Base-by-base conservation (phyloP, 1,140 invertebrate species). In the Drosophila teissieri region DNA sequence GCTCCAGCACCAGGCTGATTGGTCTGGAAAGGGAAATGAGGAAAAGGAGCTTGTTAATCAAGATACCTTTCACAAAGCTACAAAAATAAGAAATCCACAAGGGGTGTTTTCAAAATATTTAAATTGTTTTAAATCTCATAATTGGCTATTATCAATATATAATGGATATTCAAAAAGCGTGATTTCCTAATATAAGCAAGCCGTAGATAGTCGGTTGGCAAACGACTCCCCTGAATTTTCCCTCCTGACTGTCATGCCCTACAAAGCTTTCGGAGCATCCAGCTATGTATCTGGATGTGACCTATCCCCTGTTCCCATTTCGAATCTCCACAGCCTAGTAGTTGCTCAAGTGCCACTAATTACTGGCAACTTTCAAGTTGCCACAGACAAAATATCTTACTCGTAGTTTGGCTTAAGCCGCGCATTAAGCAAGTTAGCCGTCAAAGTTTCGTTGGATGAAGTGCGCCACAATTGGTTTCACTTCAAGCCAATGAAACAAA, bases 1-100 rank as follows among this genome's bases (percentile, higher is more conserved):
- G 96, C 72, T 96, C 95, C 10, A 96, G 82, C n/a, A 96, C 91
- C 52, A 96, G 93, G 19, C 94, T 94, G 60, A 91, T 76, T 52
- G 90, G 90, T 58, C 90, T 91, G 73, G 34, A 68, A 86, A 53
- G n/a, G 36, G 55, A 48, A 8, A 24, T 5, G 39, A 31, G 17
- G 14, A 34, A 37, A 46, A 12, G 15, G 17, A 7, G 10, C 36
- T 12, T 11, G 22, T 19, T 19, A 24, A 24, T 3, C 22, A 24
- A 24, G 22, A 24, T 4, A 24, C 3, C 22, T 24, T 24, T 24
- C 24, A 24, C 5, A 24, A 24, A 24, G 0, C 24, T 24, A 24
- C 4, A 24, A 5, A 24, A 24, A 24, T 24, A 24, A 24, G 4
- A 24, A 24, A 24, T 24, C 4, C 4, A 24, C 24, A 24, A 4